Evolutionary conservation across 2,888 invertebrate species (phyloP).

Genomic region (Iselma pallidipennis): DNA sequence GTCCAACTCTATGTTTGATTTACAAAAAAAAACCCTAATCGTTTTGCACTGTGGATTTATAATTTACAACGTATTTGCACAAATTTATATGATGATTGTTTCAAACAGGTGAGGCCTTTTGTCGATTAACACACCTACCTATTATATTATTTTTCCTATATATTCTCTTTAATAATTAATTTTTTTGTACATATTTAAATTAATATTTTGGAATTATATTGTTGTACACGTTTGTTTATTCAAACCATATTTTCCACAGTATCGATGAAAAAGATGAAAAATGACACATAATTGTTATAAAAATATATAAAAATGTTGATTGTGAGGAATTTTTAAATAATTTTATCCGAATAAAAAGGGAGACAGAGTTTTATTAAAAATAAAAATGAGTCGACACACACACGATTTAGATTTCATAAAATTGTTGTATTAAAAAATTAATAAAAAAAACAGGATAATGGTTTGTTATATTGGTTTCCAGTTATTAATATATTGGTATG

Average conservation of each 20-base stretch:
- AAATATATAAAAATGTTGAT: constrained; percentile 27
- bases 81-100: constrained; percentile 24
- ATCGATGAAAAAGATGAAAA: constrained; percentile 39
- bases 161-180: constrained; percentile 6
- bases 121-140: constrained; percentile 12
- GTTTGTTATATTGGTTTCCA: constrained; percentile 20
- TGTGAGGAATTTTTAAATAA: constrained; percentile 33
- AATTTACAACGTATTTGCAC: constrained; percentile 36
- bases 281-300: constrained; percentile 22
- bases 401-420: constrained; percentile 36
- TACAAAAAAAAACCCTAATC: constrained; percentile 20
- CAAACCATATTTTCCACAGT: constrained; percentile 48
- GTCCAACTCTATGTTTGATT: constrained; percentile 19
- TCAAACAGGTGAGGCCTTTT: constrained; percentile 32
- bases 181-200: constrained; percentile 8
- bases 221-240: constrained; percentile 22
- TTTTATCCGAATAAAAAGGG: constrained; percentile 39
- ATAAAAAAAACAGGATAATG: constrained; percentile 36
- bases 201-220: constrained; percentile 13
- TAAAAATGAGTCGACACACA: constrained; percentile 32
- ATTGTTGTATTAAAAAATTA: constrained; percentile 32
- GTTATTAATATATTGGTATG: constrained; percentile 32
- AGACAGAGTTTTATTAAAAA: constrained; percentile 33
- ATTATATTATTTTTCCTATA: constrained; percentile 17
- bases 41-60: constrained; percentile 37